Evolutionary conservation across 2,797 vertebrate genomes (phyloP), one percentile per base, ranked within the genome.

Genomic region (Ambastaia sidthimunki): DNA sequence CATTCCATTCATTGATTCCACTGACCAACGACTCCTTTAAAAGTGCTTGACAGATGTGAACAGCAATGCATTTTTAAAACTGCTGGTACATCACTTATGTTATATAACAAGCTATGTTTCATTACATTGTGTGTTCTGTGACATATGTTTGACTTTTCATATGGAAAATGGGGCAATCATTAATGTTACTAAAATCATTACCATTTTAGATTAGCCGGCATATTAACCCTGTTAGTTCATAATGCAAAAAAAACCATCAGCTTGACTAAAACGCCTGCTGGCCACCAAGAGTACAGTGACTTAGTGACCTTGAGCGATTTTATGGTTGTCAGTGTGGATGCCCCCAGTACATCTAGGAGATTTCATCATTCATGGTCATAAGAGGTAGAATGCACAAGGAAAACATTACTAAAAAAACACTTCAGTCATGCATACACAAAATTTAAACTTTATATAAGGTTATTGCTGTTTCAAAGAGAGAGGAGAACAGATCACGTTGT

Each of bases 381-480:
- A 67, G 50, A 44, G 59, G 15, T 7, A 9, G 48, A 76, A 76
- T n/a, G 48, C 34, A n/a, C 63, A 67, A 77, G 57, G 7, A 13
- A 23, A 77, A 77, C 55, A 77, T 48, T 48, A n/a, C 59, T 48
- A 25, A 67, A 69, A 41, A 9, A 41, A 78, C 21, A 70, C 44
- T 37, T 50, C 13, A 48, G 75, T 21, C 74, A 59, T 54, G 50
- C 19, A 18, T 77, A 50, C 57, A 70, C 66, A 60, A 48, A 48
- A 71, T 57, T 44, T 23, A 70, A 11, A 52, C 23, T 57, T 37
- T 71, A 57, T 37, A 1, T 28, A 31, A 81, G 82, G 86, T 87
- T 63, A 86, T 88, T 81, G 87, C 86, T 73, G 71, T 70, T 55
- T 75, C 57, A 79, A 52, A 76, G 37, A 68, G 3, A 66, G 59